Conservation (phyloP, 2,888 invertebrate species). For the Merodon equestris region DNA sequence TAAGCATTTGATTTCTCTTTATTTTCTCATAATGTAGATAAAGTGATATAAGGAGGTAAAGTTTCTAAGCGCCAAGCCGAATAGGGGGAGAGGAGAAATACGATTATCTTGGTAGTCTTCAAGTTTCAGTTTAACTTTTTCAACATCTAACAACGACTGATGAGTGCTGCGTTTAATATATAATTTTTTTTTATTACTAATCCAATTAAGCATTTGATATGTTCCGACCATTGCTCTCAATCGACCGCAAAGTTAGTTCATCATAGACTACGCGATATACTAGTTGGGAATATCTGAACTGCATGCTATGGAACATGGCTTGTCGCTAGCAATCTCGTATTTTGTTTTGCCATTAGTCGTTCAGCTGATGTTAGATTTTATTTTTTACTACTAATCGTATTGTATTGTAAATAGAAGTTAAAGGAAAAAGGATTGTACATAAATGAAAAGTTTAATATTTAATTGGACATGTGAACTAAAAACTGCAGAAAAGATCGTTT, state of each 20-base stretch:
- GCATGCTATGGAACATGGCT: conserved; percentile 49
- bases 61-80: no score
- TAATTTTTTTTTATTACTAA: conserved; percentile 1
- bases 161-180: no score
- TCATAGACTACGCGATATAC: conserved; percentile 48
- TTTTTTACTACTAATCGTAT: conserved; percentile 19
- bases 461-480: conserved; percentile 19
- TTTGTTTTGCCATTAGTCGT: conserved; percentile 58
- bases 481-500: no score
- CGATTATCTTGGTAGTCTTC: no score
- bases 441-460: conserved; percentile 12
- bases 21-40: neutral
- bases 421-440: conserved; percentile 41
- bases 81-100: no score
- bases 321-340: conserved; percentile 59
- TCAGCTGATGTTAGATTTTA: conserved; percentile 17
- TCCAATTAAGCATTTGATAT: conserved; percentile 49
- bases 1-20: conserved; percentile 27
- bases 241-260: conserved; percentile 53
- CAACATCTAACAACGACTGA: no score
- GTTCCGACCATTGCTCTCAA: conserved; percentile 51
- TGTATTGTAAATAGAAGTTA: conserved; percentile 60
- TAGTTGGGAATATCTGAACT: conserved; percentile 27
- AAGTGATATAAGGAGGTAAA: neutral
- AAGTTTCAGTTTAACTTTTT: no score